A percentile compares a stretch with the other conserved stretches of the same genome.
These are phyloP conservation scores for Macrophya annulata DNA, from an alignment of 2,888 invertebrate genomes.

Conservation along the genomic window DNA sequence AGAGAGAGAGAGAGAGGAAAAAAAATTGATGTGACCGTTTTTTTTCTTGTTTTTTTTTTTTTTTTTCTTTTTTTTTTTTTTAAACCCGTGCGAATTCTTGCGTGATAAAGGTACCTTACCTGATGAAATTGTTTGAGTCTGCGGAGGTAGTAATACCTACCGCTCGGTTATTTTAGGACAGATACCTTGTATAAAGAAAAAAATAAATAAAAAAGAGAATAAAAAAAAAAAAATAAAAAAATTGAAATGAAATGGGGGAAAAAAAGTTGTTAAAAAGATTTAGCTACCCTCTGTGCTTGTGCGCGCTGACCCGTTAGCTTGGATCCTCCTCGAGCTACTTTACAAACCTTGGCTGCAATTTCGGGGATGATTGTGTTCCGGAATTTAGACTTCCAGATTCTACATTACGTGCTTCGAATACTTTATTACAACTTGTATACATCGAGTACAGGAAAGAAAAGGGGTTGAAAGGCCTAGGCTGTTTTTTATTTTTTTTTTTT, in stretches of 20 bases:
- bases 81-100: not conserved
- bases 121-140: conserved; percentile 15
- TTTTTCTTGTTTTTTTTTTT: not conserved
- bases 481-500: not conserved
- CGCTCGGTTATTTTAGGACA: not conserved
- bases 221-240: not conserved
- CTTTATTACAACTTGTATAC: conserved; percentile 18
- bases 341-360: conserved; percentile 45
- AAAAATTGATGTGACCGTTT: conserved; percentile 21
- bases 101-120: not conserved
- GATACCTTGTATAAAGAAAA: not conserved
- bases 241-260: not conserved
- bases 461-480: not conserved
- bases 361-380: conserved; percentile 46
- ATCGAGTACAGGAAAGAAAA: not conserved
- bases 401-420: conserved; percentile 49
- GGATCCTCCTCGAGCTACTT: conserved; percentile 35
- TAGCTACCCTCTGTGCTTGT: conserved; percentile 5
- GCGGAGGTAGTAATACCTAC: not conserved
- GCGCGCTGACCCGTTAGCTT: conserved; percentile 36
- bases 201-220: not conserved
- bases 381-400: conserved; percentile 53
- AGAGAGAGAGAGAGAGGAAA: not conserved
- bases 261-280: conserved; percentile 40
- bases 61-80: not conserved